Base-by-base conservation (phyloP, 2,797 vertebrate species). In the Geotria australis region DNA sequence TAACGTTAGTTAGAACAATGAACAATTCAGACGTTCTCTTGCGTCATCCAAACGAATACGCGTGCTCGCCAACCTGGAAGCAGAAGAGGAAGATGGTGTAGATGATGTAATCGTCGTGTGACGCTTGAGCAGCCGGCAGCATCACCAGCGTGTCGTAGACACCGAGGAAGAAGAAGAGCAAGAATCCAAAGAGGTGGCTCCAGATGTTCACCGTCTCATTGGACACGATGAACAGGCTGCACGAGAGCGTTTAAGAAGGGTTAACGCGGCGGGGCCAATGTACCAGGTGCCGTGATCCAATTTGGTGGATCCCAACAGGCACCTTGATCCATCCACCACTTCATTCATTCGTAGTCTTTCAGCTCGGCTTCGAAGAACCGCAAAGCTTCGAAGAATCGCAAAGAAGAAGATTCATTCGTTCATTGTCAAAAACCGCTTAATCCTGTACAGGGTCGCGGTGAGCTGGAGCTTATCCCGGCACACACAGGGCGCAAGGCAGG, bases 131-230 rank as follows among this genome's bases (percentile, higher is more conserved):
- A 0, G 72, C 69, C 8, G 86, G 86, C 68, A 95, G 72, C 57
- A 89, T 79, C 0, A 67, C 72, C 1, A 72, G 74, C 78, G 89
- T 79, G 70, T 93, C 83, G 63, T 93, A 86, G 57, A 94, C 76
- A 3, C 79, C 84, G 61, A 93, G 65, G 3, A 66, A 69, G 69
- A 95, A 86, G 74, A 94, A 95, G 63, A 94, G 74, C 61, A 85
- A 58, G 68, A 94, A 96, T 59, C 86, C 88, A 63, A 94, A 63
- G 66, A 96, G 71, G 56, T 96, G 88, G 70, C 81, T 93, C 88
- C 86, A 94, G 69, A 93, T 93, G 62, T 85, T 95, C 63, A 85
- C 79, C 0, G 83, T 79, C 71, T 96, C 88, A 60, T 95, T 94
- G 66, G 86, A 96, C 61, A 96, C 71, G 59, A 96, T 80, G 68